A percentile compares a stretch with the other conserved stretches of the same genome.
These are phyloP conservation scores for Saturnia pavonia DNA, from an alignment of 2,888 invertebrate genomes.

Conservation along the genomic window DNA sequence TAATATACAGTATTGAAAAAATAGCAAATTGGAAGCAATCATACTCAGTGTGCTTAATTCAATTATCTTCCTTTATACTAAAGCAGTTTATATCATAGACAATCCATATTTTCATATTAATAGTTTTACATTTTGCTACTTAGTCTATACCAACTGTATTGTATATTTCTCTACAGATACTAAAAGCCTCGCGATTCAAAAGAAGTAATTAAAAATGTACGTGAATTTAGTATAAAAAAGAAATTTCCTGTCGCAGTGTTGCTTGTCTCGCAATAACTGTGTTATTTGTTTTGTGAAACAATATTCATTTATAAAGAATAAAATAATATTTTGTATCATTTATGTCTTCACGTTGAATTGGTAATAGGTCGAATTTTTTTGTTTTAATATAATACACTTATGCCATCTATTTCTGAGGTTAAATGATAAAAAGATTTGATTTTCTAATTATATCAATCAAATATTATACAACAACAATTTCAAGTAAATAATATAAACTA, in stretches of 20 bases:
- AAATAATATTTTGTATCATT: background rate
- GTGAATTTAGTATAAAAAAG: constrained; percentile 39
- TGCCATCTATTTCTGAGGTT: too few species aligned
- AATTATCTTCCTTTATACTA: too few species aligned
- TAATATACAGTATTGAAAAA: too few species aligned
- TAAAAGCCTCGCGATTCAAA: constrained; percentile 21
- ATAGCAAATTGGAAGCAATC: too few species aligned
- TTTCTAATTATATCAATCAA: too few species aligned
- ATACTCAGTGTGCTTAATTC: too few species aligned
- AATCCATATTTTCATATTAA: background rate
- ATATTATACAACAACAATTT: too few species aligned
- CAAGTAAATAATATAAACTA: too few species aligned
- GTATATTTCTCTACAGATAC: background rate
- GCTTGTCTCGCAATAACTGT: constrained; percentile 14
- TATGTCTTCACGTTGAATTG: background rate
- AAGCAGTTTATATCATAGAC: too few species aligned
- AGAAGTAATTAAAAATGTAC: constrained; percentile 45
- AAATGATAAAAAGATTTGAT: too few species aligned
- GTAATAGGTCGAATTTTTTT: too few species aligned
- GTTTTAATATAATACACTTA: too few species aligned
- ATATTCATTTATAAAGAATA: background rate
- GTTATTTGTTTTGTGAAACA: constrained; percentile 15
- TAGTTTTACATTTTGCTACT: background rate
- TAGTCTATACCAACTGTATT: background rate
- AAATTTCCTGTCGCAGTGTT: constrained; percentile 19